Evolutionary conservation across 2,113 vertebrate genomes (phyloP).

Genomic region (Lethenteron reissneri): DNA sequence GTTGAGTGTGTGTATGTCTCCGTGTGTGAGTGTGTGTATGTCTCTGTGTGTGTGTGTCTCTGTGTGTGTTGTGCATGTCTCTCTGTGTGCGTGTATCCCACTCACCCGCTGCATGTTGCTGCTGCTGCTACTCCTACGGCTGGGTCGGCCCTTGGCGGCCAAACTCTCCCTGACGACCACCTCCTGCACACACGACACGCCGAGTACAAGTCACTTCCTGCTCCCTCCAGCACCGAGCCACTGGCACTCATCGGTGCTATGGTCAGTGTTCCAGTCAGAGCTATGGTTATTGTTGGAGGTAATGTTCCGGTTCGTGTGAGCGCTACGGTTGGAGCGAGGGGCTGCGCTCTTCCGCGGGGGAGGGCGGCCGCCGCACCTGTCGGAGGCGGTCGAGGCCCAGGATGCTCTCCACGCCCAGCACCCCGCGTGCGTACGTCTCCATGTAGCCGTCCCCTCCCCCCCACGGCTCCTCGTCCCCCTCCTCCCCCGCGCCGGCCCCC

Average conservation of each 20-base stretch:
- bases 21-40: neutral
- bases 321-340: too few relatives aligned
- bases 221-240: neutral
- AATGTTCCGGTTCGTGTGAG: neutral
- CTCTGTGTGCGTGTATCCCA: neutral
- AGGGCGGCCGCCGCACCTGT: conserved; percentile 27
- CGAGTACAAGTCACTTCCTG: neutral
- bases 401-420: conserved; percentile 83
- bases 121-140: too few relatives aligned
- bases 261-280: neutral
- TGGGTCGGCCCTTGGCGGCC: too few relatives aligned
- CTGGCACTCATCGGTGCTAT: neutral
- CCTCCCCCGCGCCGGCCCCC: conserved; percentile 28
- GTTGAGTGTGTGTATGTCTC: neutral
- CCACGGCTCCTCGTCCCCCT: conserved; percentile 40
- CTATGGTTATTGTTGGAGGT: neutral
- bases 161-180: too few relatives aligned
- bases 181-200: too few relatives aligned
- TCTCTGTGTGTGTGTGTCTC: neutral
- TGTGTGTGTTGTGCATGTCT: neutral
- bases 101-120: too few relatives aligned
- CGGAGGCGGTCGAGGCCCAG: conserved; percentile 66
- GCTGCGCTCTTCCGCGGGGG: too few relatives aligned
- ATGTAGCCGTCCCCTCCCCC: conserved; percentile 73
- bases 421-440: conserved; percentile 69